Percentiles rank a stretch among this genome's conserved stretches.
These are phyloP conservation scores for Diplosoma virens DNA, from an alignment of 23 tunicate genomes.

Conservation along the genomic window DNA sequence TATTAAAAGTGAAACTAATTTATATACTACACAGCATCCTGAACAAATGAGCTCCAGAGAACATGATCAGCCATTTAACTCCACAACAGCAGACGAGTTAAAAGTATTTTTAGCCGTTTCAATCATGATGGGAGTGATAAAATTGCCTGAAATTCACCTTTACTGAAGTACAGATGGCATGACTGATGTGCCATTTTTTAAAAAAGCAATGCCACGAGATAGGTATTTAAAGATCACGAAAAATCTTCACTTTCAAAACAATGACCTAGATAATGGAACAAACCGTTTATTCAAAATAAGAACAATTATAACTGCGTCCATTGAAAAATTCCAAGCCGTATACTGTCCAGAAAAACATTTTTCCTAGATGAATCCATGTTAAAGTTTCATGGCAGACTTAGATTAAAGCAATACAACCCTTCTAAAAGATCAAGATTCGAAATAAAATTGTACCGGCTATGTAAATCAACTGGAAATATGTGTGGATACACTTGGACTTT, in stretches of 20 bases:
- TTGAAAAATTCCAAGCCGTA: neutral
- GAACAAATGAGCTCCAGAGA: neutral
- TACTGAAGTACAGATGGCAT: neutral
- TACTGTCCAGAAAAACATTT: neutral
- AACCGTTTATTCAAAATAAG: conserved; percentile 8
- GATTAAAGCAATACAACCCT: neutral
- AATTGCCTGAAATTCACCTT: neutral
- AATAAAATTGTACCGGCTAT: neutral
- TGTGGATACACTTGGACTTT: neutral
- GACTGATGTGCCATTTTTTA: conserved; percentile 4
- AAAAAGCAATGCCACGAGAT: neutral
- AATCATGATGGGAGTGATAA: conserved; percentile 1
- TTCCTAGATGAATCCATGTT: neutral
- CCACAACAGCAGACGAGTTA: neutral
- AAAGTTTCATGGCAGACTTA: neutral
- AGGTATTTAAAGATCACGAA: neutral
- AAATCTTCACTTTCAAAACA: conserved; percentile 3
- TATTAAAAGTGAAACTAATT: neutral
- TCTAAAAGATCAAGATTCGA: neutral
- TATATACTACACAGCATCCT: conserved; percentile 14
- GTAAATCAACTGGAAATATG: neutral
- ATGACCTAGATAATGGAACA: neutral
- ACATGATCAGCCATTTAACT: neutral
- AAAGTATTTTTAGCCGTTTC: neutral
- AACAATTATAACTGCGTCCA: neutral